Percentiles rank a stretch among this genome's conserved stretches.
Evolutionary conservation across 2,888 invertebrate genomes (phyloP).

Genomic region (Zootermopsis nevadensis): DNA sequence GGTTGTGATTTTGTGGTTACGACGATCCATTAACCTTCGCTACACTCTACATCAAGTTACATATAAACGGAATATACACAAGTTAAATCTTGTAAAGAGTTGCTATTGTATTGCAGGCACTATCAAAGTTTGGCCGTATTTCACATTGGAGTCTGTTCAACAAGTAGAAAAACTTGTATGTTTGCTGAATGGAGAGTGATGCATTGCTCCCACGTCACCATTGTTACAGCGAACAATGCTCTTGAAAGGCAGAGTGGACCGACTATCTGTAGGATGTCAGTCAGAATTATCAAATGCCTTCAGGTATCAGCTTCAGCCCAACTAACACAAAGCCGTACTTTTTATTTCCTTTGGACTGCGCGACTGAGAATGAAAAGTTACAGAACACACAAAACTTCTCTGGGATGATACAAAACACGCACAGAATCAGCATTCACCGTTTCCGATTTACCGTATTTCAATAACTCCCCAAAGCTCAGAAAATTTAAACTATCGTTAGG

Average conservation of each 20-base stretch:
- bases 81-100: background rate
- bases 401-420: too few relatives aligned
- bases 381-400: too few relatives aligned
- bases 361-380: background rate
- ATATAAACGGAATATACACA: background rate
- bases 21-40: too few relatives aligned
- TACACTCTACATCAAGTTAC: background rate
- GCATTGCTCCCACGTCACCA: constrained; percentile 11
- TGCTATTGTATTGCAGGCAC: background rate
- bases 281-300: constrained; percentile 17
- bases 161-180: constrained; percentile 23
- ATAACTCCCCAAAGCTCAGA: too few relatives aligned
- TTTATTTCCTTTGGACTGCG: constrained; percentile 1
- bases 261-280: background rate
- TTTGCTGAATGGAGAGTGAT: constrained; percentile 6
- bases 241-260: constrained; percentile 4
- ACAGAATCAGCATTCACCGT: too few relatives aligned
- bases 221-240: constrained; percentile 16
- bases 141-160: constrained; percentile 19
- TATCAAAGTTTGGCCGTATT: constrained; percentile 1
- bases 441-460: too few relatives aligned
- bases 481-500: too few relatives aligned
- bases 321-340: background rate
- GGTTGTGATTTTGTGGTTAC: too few relatives aligned
- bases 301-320: constrained; percentile 1